phyloP scores from a whole-genome alignment of 2,888 invertebrate species.

The Electrophaes corylata region DNA sequence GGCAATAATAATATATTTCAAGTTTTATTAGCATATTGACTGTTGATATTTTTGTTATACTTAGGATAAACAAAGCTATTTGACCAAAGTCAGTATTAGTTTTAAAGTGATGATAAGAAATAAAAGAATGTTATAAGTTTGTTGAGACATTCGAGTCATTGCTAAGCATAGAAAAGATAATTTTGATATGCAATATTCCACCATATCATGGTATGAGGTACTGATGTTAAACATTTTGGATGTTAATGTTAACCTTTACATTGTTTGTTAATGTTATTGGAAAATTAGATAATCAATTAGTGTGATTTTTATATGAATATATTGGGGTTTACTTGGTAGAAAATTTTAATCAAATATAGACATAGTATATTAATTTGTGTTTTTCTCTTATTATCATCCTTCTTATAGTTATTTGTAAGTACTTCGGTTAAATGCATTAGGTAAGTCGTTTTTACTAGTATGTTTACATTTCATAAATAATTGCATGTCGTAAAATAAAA shows the following conservation, averaged over 20 bases:
- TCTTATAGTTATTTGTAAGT: constrained; percentile 37
- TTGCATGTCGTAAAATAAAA: constrained; percentile 56
- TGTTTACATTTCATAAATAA: constrained; percentile 45
- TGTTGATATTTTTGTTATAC: constrained; percentile 80
- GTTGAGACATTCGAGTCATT: constrained; percentile 69
- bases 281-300: constrained; percentile 74
- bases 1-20: constrained; percentile 76
- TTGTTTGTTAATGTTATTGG: constrained; percentile 84
- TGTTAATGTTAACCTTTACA: constrained; percentile 69
- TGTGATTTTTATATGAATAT: constrained; percentile 85
- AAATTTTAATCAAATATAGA: constrained; percentile 81
- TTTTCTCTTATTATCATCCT: constrained; percentile 26
- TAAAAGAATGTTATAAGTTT: constrained; percentile 65
- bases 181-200: constrained; percentile 72
- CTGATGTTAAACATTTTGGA: constrained; percentile 62
- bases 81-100: constrained; percentile 85
- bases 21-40: constrained; percentile 78
- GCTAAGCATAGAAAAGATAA: constrained; percentile 62
- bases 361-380: constrained; percentile 64
- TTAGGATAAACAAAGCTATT: constrained; percentile 83
- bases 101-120: constrained; percentile 72
- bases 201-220: constrained; percentile 73
- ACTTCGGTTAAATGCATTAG: constrained; percentile 48
- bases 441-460: constrained; percentile 62
- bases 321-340: constrained; percentile 84